Conservation (phyloP, 2,888 invertebrate genomes). For the Epistrophe eligans region DNA sequence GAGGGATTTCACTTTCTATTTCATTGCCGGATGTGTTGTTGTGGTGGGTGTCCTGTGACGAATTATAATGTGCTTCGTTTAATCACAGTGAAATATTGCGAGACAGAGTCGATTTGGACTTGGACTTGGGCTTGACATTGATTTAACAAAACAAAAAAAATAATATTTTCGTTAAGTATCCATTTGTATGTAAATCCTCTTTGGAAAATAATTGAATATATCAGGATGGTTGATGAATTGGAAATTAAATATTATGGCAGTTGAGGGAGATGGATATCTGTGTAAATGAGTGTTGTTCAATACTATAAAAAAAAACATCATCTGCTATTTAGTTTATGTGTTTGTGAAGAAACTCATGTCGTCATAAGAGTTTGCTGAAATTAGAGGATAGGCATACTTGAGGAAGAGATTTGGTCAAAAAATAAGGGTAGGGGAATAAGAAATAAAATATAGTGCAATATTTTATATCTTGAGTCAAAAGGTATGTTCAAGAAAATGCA, state of each 20-base stretch:
- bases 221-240: constrained; percentile 32
- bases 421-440: too few relatives aligned
- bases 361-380: too few relatives aligned
- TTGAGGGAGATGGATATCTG: not conserved
- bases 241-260: constrained; percentile 12
- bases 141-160: not conserved
- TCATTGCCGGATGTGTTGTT: not conserved
- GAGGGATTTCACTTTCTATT: constrained; percentile 72
- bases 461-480: too few relatives aligned
- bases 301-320: too few relatives aligned
- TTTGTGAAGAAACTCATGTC: too few relatives aligned
- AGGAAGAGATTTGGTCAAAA: too few relatives aligned
- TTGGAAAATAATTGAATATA: not conserved
- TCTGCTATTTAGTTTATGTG: too few relatives aligned
- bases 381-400: too few relatives aligned
- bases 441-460: too few relatives aligned
- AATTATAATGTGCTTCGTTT: constrained; percentile 18
- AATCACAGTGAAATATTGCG: not conserved
- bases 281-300: too few relatives aligned
- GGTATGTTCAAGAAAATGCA: too few relatives aligned
- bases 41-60: constrained; percentile 47
- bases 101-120: constrained; percentile 2
- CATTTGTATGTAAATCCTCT: not conserved
- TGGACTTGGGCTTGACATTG: constrained; percentile 18
- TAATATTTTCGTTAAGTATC: not conserved